Evolutionary conservation across 2,888 invertebrate genomes (phyloP).

Genomic region (Taphrorychus bicolor): DNA sequence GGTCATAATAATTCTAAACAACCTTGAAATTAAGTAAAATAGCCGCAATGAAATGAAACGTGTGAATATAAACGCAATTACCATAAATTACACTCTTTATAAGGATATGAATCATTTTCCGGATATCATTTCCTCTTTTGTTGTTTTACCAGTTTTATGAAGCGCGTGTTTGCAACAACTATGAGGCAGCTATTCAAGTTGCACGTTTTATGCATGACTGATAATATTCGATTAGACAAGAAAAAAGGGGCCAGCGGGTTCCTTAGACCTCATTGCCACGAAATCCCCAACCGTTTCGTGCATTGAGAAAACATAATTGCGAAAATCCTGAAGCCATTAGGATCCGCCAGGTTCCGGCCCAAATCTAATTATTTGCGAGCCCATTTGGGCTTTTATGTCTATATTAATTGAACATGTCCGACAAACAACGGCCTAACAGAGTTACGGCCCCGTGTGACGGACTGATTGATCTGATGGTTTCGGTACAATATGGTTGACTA

Average conservation of each 20-base stretch:
- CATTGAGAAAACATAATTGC: not conserved
- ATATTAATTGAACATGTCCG: constrained; percentile 34
- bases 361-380: constrained; percentile 34
- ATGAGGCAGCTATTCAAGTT: too few relatives aligned
- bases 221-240: too few relatives aligned
- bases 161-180: too few relatives aligned
- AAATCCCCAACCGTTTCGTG: not conserved
- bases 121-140: not conserved
- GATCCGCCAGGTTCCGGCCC: constrained; percentile 8
- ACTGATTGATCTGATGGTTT: constrained; percentile 22
- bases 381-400: constrained; percentile 33
- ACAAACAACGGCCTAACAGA: constrained; percentile 30
- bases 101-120: constrained; percentile 2
- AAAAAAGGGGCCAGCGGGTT: too few relatives aligned
- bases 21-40: not conserved
- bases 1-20: not conserved
- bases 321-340: constrained; percentile 6
- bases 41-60: not conserved
- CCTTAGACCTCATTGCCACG: not conserved
- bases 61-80: not conserved
- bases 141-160: too few relatives aligned
- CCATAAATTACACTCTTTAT: constrained; percentile 2
- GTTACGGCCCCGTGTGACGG: constrained; percentile 13
- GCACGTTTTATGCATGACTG: too few relatives aligned
- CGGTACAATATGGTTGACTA: not conserved